Base-by-base conservation (phyloP, 2,797 vertebrate species). In the Lacerta viridis region DNA sequence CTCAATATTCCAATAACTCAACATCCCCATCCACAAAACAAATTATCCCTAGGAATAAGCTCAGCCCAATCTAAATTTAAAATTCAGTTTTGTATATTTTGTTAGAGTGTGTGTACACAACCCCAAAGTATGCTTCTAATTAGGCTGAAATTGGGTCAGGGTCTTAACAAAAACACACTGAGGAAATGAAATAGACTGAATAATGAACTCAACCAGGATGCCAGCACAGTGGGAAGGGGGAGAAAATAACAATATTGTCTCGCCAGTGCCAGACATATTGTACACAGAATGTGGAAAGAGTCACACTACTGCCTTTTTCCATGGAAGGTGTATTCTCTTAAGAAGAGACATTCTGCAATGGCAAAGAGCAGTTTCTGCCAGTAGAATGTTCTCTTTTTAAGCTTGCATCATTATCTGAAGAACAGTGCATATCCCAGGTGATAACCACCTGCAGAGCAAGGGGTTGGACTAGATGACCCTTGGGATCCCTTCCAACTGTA, bases 21-120 rank as follows among this genome's bases (percentile, higher is more conserved):
- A 55, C 50, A 55, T 55, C 50, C 50, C 13, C 43, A 81, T 89
- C 83, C 15, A 0, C n/a, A 89, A 20, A 39, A 88, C 41, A 69
- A 91, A 72, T 83, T 81, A 81, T 68, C 13, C 74, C 59, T 79
- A 86, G 91, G 43, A 76, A 90, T 92, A 88, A 5, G 9, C 33
- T 88, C 13, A 46, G 0, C 0, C 55, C 75, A 87, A 75, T 36
- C 85, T 9, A 74, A 69, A 80, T 78, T 29, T 85, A 68, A 89
- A 61, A 5, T 25, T 82, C 27, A 17, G 75, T 33, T 78, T 74
- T 64, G 29, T 71, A 50, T 5, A 72, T 55, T 15, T 55, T 55
- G 13, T 55, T 55, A 64, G 61, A 7, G 61, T 23, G 61, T 64
- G 61, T 64, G 61, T 64, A 55, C 50, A 55, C 50, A 55, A 55